Conservation (phyloP, 2,797 vertebrate species). For the Coluber constrictor region DNA sequence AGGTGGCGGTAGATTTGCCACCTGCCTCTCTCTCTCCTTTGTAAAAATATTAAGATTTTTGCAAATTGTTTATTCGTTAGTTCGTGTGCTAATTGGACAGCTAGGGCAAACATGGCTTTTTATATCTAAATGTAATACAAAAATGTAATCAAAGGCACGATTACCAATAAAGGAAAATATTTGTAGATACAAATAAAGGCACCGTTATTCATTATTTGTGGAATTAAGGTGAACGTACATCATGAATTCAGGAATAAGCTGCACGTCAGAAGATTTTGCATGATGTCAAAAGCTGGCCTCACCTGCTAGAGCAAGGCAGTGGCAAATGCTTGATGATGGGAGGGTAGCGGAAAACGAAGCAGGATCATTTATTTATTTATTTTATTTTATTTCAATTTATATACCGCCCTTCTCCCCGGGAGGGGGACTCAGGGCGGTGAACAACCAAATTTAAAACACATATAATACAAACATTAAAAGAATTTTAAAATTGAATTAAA, state of each 20-base stretch:
- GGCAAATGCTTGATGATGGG: not conserved
- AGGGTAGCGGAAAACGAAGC: not conserved
- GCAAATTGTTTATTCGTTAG: not conserved
- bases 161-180: not conserved
- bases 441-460: no score
- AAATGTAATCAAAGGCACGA: not conserved
- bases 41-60: not conserved
- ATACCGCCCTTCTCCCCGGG: no score
- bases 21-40: slow-evolving; percentile 17
- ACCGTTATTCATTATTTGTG: not conserved
- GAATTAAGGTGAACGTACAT: not conserved
- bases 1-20: not conserved
- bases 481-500: no score
- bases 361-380: no score
- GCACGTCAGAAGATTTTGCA: not conserved
- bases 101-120: not conserved
- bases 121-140: not conserved
- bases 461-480: no score
- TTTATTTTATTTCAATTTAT: no score
- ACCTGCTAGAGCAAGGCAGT: not conserved
- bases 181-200: not conserved
- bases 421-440: no score
- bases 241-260: not conserved
- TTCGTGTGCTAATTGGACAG: not conserved
- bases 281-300: not conserved